Conservation (phyloP, 1,140 invertebrate species). For the Hydropsyche tenuis region DNA sequence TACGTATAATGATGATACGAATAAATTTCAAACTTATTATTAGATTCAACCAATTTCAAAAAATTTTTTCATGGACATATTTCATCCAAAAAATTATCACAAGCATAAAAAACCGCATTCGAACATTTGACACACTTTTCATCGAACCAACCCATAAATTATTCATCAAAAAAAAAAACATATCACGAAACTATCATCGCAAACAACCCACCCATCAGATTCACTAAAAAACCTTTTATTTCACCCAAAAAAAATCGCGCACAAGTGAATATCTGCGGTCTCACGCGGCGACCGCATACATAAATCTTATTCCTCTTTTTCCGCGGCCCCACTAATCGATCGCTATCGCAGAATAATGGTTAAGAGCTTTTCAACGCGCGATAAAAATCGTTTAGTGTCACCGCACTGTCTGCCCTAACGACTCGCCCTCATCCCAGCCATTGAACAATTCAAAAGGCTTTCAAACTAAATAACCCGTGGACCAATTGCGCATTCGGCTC, state of each 20-base stretch:
- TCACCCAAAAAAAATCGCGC: background rate
- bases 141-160: too few relatives aligned
- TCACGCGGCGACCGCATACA: background rate
- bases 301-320: slow-evolving; percentile 39
- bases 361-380: slow-evolving; percentile 46
- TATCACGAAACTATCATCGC: too few relatives aligned
- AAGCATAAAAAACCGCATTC: too few relatives aligned
- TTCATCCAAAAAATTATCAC: too few relatives aligned
- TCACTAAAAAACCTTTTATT: too few relatives aligned
- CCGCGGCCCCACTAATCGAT: slow-evolving; percentile 43
- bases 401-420: slow-evolving; percentile 26
- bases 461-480: slow-evolving; percentile 12
- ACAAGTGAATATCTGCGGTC: background rate
- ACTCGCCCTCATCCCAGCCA: background rate
- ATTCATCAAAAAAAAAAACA: too few relatives aligned
- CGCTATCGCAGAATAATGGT: slow-evolving; percentile 44
- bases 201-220: too few relatives aligned
- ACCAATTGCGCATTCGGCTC: background rate
- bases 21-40: too few relatives aligned
- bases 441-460: slow-evolving; percentile 26
- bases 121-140: too few relatives aligned
- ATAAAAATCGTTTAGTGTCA: slow-evolving; percentile 50
- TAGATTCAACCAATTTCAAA: too few relatives aligned
- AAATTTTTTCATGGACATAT: too few relatives aligned
- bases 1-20: too few relatives aligned